Evolutionary conservation across 2,888 invertebrate genomes (phyloP).

Genomic region (Chrysodeixis includens): DNA sequence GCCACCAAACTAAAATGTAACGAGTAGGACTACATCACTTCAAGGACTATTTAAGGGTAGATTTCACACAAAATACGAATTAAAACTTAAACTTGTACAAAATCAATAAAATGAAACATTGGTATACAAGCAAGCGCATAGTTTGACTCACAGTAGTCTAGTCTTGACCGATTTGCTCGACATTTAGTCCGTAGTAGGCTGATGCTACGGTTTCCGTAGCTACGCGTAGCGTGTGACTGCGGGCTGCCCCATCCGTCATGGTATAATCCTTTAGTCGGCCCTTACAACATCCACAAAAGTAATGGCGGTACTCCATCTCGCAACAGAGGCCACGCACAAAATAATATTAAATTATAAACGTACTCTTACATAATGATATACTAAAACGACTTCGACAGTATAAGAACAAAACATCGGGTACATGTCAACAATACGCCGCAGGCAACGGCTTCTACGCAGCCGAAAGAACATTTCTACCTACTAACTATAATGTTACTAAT

Average conservation of each 20-base stretch:
- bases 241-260: conserved; percentile 28
- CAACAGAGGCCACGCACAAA: conserved; percentile 8
- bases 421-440: not conserved
- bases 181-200: no score
- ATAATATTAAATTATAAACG: conserved; percentile 12
- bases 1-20: no score
- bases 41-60: no score
- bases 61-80: no score
- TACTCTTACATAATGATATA: not conserved
- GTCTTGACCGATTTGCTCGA: no score
- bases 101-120: no score
- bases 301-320: conserved; percentile 8
- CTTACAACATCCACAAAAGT: conserved; percentile 18
- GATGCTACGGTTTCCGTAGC: not conserved
- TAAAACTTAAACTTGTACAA: no score
- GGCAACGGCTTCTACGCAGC: not conserved
- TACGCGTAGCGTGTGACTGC: not conserved
- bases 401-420: not conserved
- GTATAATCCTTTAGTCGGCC: conserved; percentile 23
- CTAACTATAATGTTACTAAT: not conserved
- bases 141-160: not conserved
- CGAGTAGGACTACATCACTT: no score
- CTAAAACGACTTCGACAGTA: not conserved
- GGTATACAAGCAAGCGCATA: no score
- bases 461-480: not conserved